A percentile compares a stretch with the other conserved stretches of the same genome.
These are phyloP conservation scores for Cheilosia soror DNA, from an alignment of 2,888 invertebrate genomes.

Conservation along the genomic window DNA sequence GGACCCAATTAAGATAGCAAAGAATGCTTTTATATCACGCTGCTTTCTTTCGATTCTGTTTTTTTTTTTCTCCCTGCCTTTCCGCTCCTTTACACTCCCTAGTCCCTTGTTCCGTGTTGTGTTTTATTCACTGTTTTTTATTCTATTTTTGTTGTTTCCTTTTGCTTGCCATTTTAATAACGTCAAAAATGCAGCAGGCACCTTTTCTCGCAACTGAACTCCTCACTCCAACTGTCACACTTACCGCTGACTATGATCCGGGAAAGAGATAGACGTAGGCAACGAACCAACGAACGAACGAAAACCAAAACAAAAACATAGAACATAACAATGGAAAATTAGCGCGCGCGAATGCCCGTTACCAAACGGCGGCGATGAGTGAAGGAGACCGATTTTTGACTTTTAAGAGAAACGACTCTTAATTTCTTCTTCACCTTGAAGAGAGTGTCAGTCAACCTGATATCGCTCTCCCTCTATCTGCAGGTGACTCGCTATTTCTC, in stretches of 20 bases:
- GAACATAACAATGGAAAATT: constrained; percentile 74
- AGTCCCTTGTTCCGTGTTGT: constrained; percentile 25
- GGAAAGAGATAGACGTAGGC: constrained; percentile 42
- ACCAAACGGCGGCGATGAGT: constrained; percentile 29
- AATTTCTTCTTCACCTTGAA: constrained; percentile 3
- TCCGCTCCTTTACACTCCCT: constrained; percentile 3
- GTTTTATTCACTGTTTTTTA: constrained; percentile 70
- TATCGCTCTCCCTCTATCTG: constrained; percentile 11
- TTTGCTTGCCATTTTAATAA: constrained; percentile 75
- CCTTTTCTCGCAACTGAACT: constrained; percentile 51
- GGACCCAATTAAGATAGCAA: constrained; percentile 77
- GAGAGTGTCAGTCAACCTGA: not conserved
- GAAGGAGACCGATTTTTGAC: constrained; percentile 24
- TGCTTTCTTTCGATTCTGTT: constrained; percentile 63
- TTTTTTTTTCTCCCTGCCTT: constrained; percentile 13
- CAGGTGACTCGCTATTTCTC: constrained; percentile 16
- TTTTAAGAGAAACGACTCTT: constrained; percentile 47
- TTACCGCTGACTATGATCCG: constrained; percentile 55
- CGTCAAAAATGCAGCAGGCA: constrained; percentile 73
- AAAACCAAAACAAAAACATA: constrained; percentile 74
- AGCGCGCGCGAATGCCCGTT: constrained; percentile 71
- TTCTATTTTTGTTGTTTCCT: constrained; percentile 58
- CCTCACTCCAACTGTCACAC: constrained; percentile 56
- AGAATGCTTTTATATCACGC: constrained; percentile 76
- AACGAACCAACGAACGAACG: constrained; percentile 49